Percentiles rank a stretch among this genome's conserved stretches.
Conservation (phyloP, 2,113 vertebrate species). For the Antechinus stuartii region DNA sequence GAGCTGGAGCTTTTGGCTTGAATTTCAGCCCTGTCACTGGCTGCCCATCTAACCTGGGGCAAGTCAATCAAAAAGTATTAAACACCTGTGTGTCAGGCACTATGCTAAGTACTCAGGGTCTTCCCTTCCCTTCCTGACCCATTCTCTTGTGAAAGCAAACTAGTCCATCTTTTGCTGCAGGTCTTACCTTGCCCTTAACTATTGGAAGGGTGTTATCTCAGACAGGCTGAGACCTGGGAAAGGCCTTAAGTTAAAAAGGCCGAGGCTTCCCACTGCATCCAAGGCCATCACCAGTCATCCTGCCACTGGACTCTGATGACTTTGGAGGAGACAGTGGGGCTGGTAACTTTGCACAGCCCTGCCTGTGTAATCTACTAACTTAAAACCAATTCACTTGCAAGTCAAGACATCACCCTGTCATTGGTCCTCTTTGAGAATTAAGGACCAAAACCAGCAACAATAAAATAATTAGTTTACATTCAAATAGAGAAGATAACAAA, state of each 20-base stretch:
- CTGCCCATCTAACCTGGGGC: neutral
- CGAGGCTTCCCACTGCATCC: neutral
- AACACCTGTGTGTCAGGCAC: neutral
- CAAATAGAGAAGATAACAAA: neutral
- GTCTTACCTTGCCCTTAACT: neutral
- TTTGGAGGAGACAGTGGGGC: neutral
- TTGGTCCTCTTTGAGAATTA: neutral
- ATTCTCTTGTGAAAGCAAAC: neutral
- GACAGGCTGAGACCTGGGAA: neutral
- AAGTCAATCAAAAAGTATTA: neutral
- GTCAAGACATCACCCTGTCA: neutral
- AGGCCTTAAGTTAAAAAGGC: neutral
- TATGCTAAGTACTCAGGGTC: neutral
- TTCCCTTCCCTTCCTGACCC: neutral
- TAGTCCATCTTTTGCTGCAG: neutral
- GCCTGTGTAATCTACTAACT: neutral
- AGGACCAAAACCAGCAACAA: neutral
- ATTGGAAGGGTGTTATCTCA: neutral
- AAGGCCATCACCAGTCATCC: neutral
- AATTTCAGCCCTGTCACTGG: neutral
- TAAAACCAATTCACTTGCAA: neutral
- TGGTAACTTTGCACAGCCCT: neutral
- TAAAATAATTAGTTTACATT: neutral
- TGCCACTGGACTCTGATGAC: neutral
- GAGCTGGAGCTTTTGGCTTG: neutral